phyloP scores from a whole-genome alignment of 2,888 invertebrate genomes.

The Pachycephus smyrnensis region DNA sequence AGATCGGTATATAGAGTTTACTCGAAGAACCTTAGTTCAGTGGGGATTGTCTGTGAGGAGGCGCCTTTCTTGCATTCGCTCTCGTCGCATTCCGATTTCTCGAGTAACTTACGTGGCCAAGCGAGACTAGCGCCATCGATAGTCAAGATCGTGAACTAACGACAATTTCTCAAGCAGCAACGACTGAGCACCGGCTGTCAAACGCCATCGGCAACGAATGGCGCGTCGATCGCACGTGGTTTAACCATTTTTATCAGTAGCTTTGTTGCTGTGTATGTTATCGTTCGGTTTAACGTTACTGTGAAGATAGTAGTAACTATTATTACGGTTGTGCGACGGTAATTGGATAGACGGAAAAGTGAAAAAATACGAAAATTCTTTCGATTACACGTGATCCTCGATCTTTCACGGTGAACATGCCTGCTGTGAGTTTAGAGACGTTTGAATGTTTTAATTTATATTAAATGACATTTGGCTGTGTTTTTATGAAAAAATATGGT shows the following conservation, averaged over 20 bases:
- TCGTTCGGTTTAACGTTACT: not conserved
- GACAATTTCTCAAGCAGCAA: not conserved
- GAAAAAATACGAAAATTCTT: not conserved
- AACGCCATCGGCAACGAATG: slow-evolving; percentile 25
- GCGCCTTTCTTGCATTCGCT: not conserved
- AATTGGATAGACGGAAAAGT: not conserved
- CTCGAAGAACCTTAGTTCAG: not conserved
- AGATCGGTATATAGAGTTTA: not conserved
- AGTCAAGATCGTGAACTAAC: slow-evolving; percentile 35
- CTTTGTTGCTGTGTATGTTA: not conserved
- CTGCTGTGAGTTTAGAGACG: not conserved
- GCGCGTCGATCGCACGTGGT: slow-evolving; percentile 35
- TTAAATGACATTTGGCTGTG: not conserved
- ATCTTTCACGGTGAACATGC: not conserved
- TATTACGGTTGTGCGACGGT: not conserved
- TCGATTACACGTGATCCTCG: not conserved
- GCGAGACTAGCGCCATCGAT: slow-evolving; percentile 41
- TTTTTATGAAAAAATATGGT: not conserved
- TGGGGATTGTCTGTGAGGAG: not conserved
- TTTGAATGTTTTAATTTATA: not conserved
- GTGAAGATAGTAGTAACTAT: not conserved
- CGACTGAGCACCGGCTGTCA: slow-evolving; percentile 36
- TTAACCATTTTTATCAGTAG: not conserved
- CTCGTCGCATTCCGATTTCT: not conserved
- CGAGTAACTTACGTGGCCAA: not conserved